Base-by-base conservation (phyloP, 2,888 invertebrate species). In the Cylindroiulus punctatus region DNA sequence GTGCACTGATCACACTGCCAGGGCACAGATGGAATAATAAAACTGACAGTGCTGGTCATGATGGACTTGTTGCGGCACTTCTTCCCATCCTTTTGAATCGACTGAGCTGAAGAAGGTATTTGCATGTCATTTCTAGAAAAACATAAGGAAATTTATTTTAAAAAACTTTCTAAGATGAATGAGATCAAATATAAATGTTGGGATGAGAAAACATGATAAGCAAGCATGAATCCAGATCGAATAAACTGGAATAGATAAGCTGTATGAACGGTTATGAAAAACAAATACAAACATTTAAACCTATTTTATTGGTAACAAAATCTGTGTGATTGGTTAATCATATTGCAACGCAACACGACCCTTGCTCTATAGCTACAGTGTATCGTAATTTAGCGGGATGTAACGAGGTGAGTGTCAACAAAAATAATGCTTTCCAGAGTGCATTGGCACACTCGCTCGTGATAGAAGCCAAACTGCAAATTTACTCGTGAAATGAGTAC, bases 1-100 rank as follows among this genome's bases (percentile, higher is more conserved):
- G 95, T 94, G 93, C 96, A 96, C 92, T 94, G 94, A 92, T 94
- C 94, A 93, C 96, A 96, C 93, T 96, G 95, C 96, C 96, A 97
- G 36, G 47, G 85, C 14, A 36, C 22, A 3, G 57, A 52, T 30
- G 85, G 85, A 22, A 85, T 76, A 76, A 76, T 30, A 76, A 76
- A 76, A 12, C 76, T 76, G 47, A 44, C 40, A 84, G 47, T 84
- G 22, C 26, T 47, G 47, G 47, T 84, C 42, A 44, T 84, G 26
- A 76, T 84, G 44, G 84, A 84, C 84, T 44, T 84, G 22, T 44
- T 47, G 42, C 47, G 1, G 40, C 36, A 84, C 42, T 84, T 22
- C 42, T 44, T 47, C 40, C 42, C 47, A 84, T 84, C 47, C 42
- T 84, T 84, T 14, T 84, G 30, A 30, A 30, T 26, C 30, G 26